phyloP scores from a whole-genome alignment of 2,113 vertebrate species.

The Cheilinus undulatus region DNA sequence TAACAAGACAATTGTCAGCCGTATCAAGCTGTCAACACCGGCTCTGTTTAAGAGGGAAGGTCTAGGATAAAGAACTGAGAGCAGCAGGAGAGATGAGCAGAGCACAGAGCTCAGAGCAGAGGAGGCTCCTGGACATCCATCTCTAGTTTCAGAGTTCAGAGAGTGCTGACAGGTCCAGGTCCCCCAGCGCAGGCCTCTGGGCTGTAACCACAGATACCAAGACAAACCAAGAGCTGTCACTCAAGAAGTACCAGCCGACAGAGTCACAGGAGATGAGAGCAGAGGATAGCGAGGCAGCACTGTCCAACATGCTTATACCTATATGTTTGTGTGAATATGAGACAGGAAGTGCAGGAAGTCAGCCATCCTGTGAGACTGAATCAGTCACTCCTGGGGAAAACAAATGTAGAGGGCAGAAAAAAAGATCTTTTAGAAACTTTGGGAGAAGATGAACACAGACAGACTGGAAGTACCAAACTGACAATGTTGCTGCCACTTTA shows the following conservation, averaged over 20 bases:
- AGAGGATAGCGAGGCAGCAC: not conserved
- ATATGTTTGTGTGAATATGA: not conserved
- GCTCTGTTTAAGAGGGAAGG: constrained; percentile 37
- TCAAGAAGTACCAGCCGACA: not conserved
- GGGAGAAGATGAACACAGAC: too few species aligned
- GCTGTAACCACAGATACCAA: constrained; percentile 71
- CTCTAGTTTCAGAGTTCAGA: constrained; percentile 76
- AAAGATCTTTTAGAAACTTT: too few species aligned
- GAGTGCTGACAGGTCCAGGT: constrained; percentile 75
- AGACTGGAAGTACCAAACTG: too few species aligned
- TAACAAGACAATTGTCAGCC: not conserved
- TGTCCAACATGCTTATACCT: not conserved
- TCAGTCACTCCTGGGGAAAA: constrained; percentile 37
- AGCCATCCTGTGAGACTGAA: constrained; percentile 9
- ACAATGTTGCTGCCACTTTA: too few species aligned
- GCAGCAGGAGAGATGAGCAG: constrained; percentile 43
- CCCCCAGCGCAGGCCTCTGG: constrained; percentile 68
- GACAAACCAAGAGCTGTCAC: constrained; percentile 65
- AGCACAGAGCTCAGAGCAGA: constrained; percentile 48
- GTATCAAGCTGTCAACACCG: constrained; percentile 13
- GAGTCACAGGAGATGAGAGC: not conserved
- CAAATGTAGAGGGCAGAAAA: constrained; percentile 32
- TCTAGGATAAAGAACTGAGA: constrained; percentile 15
- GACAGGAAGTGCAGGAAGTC: not conserved
- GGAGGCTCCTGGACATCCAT: constrained; percentile 65